phyloP scores from a whole-genome alignment of 1,140 invertebrate species.

The Eufriesea mexicana region DNA sequence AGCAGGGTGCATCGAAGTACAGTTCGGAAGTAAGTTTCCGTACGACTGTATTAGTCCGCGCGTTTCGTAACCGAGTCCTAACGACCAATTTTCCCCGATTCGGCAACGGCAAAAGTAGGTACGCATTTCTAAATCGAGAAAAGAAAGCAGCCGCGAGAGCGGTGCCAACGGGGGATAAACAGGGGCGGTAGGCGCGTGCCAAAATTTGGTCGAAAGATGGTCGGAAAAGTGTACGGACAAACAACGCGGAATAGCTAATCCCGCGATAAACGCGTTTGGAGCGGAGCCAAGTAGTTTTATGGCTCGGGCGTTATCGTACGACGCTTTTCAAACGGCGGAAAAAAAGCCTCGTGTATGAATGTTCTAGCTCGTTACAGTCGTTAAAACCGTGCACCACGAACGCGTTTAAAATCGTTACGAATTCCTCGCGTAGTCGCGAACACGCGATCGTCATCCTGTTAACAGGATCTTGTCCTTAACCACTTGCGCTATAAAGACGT shows the following conservation, averaged over 20 bases:
- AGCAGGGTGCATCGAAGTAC: too few species aligned
- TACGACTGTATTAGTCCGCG: neutral
- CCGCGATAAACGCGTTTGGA: slow-evolving; percentile 57
- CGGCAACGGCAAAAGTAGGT: neutral
- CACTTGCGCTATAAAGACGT: too few species aligned
- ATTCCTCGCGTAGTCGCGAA: neutral
- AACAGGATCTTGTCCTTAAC: too few species aligned
- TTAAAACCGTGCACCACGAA: slow-evolving; percentile 23
- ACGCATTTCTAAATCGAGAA: slow-evolving; percentile 27
- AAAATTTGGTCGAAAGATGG: slow-evolving; percentile 56
- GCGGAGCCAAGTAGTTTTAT: slow-evolving; percentile 49
- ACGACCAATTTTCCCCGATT: slow-evolving; percentile 18
- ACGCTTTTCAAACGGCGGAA: slow-evolving; percentile 28
- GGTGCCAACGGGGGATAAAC: slow-evolving; percentile 37
- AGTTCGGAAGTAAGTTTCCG: neutral
- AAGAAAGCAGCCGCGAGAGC: neutral
- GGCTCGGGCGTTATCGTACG: slow-evolving; percentile 38
- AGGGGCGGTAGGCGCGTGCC: slow-evolving; percentile 28
- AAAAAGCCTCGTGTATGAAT: slow-evolving; percentile 26
- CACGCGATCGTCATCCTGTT: too few species aligned
- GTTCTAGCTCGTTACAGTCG: slow-evolving; percentile 29
- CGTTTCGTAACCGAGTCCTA: slow-evolving; percentile 1
- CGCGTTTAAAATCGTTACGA: slow-evolving; percentile 25
- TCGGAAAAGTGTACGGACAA: slow-evolving; percentile 38
- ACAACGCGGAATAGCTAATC: slow-evolving; percentile 65